Evolutionary conservation across 2,888 invertebrate species (phyloP).

Genomic region (Eupeodes luniger): DNA sequence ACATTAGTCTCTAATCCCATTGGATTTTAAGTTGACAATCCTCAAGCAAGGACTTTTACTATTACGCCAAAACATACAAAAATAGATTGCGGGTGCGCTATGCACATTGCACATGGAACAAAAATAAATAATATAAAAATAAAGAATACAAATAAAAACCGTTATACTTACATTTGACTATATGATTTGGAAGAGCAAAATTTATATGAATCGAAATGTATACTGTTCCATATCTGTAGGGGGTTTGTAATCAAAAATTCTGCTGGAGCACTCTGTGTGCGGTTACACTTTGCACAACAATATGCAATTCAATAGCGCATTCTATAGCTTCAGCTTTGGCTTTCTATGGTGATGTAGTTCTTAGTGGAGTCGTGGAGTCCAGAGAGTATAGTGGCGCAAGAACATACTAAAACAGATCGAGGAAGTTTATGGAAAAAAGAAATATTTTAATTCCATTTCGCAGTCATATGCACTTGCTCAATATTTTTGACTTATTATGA

Average conservation of each 20-base stretch:
- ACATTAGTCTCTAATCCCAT: constrained; percentile 64
- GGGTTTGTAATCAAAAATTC: constrained; percentile 72
- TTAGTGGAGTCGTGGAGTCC: not conserved
- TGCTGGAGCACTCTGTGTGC: constrained; percentile 49
- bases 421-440: too few relatives aligned
- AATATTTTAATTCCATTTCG: too few relatives aligned
- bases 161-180: not conserved
- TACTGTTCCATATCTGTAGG: constrained; percentile 59
- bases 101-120: not conserved
- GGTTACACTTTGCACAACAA: constrained; percentile 24
- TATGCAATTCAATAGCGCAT: constrained; percentile 5
- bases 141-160: not conserved
- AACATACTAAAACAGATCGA: too few relatives aligned
- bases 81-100: not conserved
- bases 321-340: not conserved
- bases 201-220: constrained; percentile 23
- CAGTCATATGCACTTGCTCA: not conserved
- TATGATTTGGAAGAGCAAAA: constrained; percentile 7
- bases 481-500: not conserved
- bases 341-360: too few relatives aligned
- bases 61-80: constrained; percentile 11
- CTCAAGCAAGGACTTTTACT: constrained; percentile 52
- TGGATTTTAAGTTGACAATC: constrained; percentile 60
- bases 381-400: not conserved
- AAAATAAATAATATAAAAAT: constrained; percentile 4